A percentile compares a stretch with the other conserved stretches of the same genome.
Evolutionary conservation across 1,140 invertebrate genomes (phyloP).

Genomic region (Drosophila nigromelanica): DNA sequence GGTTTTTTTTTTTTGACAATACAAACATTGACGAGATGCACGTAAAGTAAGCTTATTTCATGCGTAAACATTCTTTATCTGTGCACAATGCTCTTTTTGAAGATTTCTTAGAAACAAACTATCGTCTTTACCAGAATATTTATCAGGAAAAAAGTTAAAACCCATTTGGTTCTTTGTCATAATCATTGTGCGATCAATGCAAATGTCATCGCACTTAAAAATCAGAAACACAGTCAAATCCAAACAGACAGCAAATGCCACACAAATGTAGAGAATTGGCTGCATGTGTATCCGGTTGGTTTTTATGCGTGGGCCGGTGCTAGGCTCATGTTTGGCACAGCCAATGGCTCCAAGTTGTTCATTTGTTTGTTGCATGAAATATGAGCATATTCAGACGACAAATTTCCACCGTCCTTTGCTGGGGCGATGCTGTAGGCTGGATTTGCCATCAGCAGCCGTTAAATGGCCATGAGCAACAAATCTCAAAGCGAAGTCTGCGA

Average conservation of each 20-base stretch:
- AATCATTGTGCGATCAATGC: constrained; percentile 17
- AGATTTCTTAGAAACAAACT: not conserved
- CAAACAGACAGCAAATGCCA: constrained; percentile 5
- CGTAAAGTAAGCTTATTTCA: too few relatives aligned
- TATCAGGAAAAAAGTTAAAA: not conserved
- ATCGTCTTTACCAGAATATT: too few relatives aligned
- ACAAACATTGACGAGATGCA: too few relatives aligned
- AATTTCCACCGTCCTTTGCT: constrained; percentile 37
- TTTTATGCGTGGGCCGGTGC: constrained; percentile 48
- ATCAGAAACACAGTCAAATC: constrained; percentile 14
- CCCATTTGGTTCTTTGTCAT: not conserved
- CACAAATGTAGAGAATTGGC: constrained; percentile 18
- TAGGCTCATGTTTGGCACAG: constrained; percentile 12
- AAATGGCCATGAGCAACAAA: constrained; percentile 59
- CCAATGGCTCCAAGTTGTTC: constrained; percentile 38
- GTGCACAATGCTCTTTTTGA: not conserved
- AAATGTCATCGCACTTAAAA: constrained; percentile 20
- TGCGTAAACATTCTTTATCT: not conserved
- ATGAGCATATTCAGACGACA: constrained; percentile 76
- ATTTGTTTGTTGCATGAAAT: constrained; percentile 82
- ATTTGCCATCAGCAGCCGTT: constrained; percentile 24
- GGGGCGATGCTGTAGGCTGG: constrained; percentile 11
- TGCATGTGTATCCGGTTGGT: constrained; percentile 44
- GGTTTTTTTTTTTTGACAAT: too few relatives aligned
- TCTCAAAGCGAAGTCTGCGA: constrained; percentile 8